Conservation (phyloP, 2,113 vertebrate genomes). For the Castor canadensis region DNA sequence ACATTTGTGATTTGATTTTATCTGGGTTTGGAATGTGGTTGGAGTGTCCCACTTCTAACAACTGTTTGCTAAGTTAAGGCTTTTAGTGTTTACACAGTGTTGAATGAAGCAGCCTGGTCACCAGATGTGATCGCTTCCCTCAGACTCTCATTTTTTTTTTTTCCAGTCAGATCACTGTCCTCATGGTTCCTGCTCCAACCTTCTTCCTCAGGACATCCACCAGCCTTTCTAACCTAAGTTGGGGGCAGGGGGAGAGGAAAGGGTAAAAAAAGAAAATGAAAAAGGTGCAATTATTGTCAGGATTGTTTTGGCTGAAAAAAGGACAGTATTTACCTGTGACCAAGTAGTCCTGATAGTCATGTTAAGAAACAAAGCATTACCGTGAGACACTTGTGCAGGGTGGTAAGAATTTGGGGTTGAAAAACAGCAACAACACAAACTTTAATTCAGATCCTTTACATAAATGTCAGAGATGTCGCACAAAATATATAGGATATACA, state of each 20-base stretch:
- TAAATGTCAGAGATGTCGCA: constrained; percentile 51
- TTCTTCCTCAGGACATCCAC: constrained; percentile 98
- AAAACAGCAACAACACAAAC: constrained; percentile 67
- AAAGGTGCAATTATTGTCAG: constrained; percentile 80
- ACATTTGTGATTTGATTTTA: constrained; percentile 93
- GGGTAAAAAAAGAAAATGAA: constrained; percentile 70
- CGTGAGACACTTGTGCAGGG: constrained; percentile 79
- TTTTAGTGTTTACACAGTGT: constrained; percentile 91
- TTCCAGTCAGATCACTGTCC: constrained; percentile 92
- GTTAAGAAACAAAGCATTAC: constrained; percentile 82
- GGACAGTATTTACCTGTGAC: constrained; percentile 84
- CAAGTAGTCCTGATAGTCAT: constrained; percentile 80
- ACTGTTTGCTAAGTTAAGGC: constrained; percentile 94
- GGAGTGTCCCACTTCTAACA: constrained; percentile 93
- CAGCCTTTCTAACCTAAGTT: constrained; percentile 94
- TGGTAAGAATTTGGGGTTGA: constrained; percentile 73
- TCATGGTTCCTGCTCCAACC: constrained; percentile 92
- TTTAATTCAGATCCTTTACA: constrained; percentile 74
- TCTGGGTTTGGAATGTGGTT: constrained; percentile 90
- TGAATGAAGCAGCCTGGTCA: constrained; percentile 94
- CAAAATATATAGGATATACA: constrained; percentile 37
- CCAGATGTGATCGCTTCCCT: constrained; percentile 91
- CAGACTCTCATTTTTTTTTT: constrained; percentile 83
- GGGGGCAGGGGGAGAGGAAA: constrained; percentile 50
- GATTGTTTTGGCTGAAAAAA: constrained; percentile 83